Percentiles rank a stretch among this genome's conserved stretches.
phyloP scores from a whole-genome alignment of 2,888 invertebrate species.

The Harmothoe impar region DNA sequence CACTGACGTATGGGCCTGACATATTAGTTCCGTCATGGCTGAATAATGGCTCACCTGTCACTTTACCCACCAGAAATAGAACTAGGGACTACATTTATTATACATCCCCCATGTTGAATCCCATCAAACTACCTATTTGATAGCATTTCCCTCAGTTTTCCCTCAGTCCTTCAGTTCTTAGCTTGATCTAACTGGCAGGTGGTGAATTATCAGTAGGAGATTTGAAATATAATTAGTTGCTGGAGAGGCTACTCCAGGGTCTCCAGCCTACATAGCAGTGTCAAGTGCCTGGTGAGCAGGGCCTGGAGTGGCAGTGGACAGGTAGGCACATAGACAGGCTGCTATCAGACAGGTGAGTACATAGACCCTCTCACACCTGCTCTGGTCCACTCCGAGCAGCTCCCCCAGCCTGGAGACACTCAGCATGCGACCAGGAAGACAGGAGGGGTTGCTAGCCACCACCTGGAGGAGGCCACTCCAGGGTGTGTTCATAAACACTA shows the following conservation, averaged over 20 bases:
- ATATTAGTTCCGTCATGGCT: not conserved
- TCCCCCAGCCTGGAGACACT: not conserved
- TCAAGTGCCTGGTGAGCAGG: not conserved
- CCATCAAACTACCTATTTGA: not conserved
- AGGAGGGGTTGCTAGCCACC: conserved; percentile 1
- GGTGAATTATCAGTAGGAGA: not conserved
- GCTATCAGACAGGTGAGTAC: conserved; percentile 3
- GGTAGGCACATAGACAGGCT: not conserved
- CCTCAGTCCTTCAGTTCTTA: not conserved
- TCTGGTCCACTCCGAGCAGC: not conserved
- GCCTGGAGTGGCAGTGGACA: not conserved
- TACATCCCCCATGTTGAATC: not conserved
- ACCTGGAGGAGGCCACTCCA: conserved; percentile 13
- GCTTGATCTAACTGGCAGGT: not conserved
- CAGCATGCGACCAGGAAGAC: not conserved
- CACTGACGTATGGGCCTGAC: not conserved
- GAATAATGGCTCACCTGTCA: not conserved
- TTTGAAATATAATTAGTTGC: not conserved
- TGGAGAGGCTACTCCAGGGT: not conserved
- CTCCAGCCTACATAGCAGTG: not conserved
- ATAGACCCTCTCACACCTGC: conserved; percentile 20
- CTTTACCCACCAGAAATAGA: too few species aligned
- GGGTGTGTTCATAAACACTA: conserved; percentile 23
- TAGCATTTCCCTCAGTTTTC: not conserved
- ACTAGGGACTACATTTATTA: too few species aligned